Base-by-base conservation (phyloP, 2,888 invertebrate species). In the Acrobasis consociella region DNA sequence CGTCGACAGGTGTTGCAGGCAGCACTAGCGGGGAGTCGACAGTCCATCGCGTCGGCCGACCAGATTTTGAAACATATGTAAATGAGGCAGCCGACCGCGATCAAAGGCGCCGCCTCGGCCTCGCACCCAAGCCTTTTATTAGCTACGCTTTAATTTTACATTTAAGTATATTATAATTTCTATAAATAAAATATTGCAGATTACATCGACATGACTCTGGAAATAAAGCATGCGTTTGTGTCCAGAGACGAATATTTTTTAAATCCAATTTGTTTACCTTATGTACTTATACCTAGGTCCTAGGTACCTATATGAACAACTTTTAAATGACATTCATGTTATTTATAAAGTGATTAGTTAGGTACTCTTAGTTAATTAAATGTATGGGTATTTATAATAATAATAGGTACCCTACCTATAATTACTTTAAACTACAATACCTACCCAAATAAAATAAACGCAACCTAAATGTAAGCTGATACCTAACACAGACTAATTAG, bases 21-120 rank as follows among this genome's bases (percentile, higher is more conserved):
- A 82, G 74, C 83, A 82, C 81, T 84, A 83, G 75, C 67, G 71
- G 74, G 73, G 72, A 80, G 77, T 74, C 79, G 76, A 74, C 77
- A 74, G 78, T 75, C 70, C 74, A 74, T 77, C 74, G 78, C 72
- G 61, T 72, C 77, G 74, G 75, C 81, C 46, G 78, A 81, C 76
- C 84, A 83, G 85, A 85, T 87, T 89, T 89, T 86, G 83, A 83
- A 88, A 87, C 84, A 80, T 85, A 87, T 90, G 87, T 83, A 87
- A 90, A 89, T 89, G 83, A 87, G 82, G 77, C 78, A 70, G 73
- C 69, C 78, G 77, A 77, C 68, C 60, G 64, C 52, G 62, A 66
- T 82, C 86, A 89, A 89, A 89, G 85, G 74, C 67, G 74, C 87
- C 85, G 80, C 75, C 67, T 69, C 69, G 72, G 73, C 78, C 78